Conservation (phyloP, 2,888 invertebrate genomes). For the Dorcus hopei region DNA sequence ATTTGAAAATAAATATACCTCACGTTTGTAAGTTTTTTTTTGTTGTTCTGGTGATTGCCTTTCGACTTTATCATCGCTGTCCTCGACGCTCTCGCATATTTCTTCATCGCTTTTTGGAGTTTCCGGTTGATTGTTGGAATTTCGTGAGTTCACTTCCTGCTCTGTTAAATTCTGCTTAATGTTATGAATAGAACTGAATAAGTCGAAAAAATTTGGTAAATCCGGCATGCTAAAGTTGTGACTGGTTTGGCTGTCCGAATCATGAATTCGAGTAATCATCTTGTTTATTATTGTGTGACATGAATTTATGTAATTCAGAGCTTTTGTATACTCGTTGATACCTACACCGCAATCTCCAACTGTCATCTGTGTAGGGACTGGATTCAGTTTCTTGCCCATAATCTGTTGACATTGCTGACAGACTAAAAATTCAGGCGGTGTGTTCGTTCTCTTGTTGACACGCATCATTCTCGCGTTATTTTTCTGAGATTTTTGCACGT, state of each 20-base stretch:
- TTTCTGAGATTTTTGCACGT: not conserved
- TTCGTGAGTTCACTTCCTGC: not conserved
- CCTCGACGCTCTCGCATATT: not conserved
- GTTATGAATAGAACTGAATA: slow-evolving; percentile 7
- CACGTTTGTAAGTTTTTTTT: not conserved
- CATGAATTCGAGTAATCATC: slow-evolving; percentile 8
- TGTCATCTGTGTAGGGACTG: not conserved
- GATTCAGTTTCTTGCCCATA: slow-evolving; percentile 2
- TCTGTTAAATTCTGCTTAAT: not conserved
- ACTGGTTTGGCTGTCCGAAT: not conserved
- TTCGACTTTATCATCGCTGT: not conserved
- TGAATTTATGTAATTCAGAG: slow-evolving; percentile 16
- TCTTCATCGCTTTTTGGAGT: not conserved
- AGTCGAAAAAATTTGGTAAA: slow-evolving; percentile 14
- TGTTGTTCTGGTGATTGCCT: not conserved
- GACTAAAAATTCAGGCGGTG: slow-evolving; percentile 11
- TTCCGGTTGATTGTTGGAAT: not conserved
- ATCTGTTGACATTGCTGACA: slow-evolving; percentile 13
- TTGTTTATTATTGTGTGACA: slow-evolving; percentile 17
- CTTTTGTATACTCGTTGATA: slow-evolving; percentile 13
- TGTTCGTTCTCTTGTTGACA: slow-evolving; percentile 12
- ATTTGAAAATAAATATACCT: slow-evolving; percentile 5
- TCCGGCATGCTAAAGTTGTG: slow-evolving; percentile 13
- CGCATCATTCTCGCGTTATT: not conserved
- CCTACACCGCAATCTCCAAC: slow-evolving; percentile 10